A percentile compares a stretch with the other conserved stretches of the same genome.
Conservation (phyloP, 2,113 vertebrate genomes). For the Sisor rabdophorus region DNA sequence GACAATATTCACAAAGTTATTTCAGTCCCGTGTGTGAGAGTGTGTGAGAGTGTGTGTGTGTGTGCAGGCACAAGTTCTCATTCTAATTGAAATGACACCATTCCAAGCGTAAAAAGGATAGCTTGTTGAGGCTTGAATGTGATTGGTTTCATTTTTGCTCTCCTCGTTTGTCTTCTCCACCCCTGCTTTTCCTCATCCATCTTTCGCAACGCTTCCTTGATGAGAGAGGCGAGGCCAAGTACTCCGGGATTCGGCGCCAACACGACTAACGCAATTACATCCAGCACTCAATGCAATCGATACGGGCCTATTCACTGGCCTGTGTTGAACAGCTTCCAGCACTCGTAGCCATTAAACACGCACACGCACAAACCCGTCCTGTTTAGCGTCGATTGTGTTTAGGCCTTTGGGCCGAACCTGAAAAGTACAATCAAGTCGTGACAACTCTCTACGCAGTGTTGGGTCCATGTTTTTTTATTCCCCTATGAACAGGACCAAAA, state of each 20-base stretch:
- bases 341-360: slow-evolving; percentile 22
- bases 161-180: slow-evolving; percentile 9
- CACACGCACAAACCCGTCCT: slow-evolving; percentile 11
- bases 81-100: slow-evolving; percentile 33
- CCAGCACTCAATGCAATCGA: slow-evolving; percentile 33
- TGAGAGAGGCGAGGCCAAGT: slow-evolving; percentile 19
- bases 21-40: slow-evolving; percentile 4
- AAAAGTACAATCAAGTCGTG: background rate
- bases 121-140: slow-evolving; percentile 19
- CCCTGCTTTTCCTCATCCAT: slow-evolving; percentile 15
- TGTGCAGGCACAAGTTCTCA: background rate
- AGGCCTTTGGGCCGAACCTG: slow-evolving; percentile 18
- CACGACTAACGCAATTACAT: slow-evolving; percentile 40
- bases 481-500: slow-evolving; percentile 2
- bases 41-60: slow-evolving; percentile 19
- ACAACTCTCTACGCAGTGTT: background rate
- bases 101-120: slow-evolving; percentile 25
- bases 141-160: slow-evolving; percentile 8
- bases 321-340: slow-evolving; percentile 34
- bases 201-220: slow-evolving; percentile 11
- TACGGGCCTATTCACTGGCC: slow-evolving; percentile 25
- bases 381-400: slow-evolving; percentile 30
- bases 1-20: slow-evolving; percentile 10
- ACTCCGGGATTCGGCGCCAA: slow-evolving; percentile 18
- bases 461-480: background rate